Base-by-base conservation (phyloP, 2,113 vertebrate species). In the Brienomyrus brachyistius region DNA sequence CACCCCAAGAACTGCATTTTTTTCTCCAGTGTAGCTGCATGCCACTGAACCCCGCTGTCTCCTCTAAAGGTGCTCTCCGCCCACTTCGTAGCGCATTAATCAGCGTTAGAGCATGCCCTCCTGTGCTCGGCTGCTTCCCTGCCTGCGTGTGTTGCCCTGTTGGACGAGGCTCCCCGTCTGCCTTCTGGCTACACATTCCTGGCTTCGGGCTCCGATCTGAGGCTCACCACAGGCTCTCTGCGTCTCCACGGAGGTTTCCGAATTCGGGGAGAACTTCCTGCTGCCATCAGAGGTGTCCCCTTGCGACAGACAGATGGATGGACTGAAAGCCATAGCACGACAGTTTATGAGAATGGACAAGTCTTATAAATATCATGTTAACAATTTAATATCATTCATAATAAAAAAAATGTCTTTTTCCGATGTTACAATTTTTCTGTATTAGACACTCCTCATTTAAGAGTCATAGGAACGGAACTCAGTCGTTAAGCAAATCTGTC, bases 181-280 rank as follows among this genome's bases (percentile, higher is more conserved):
- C 19, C 77, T 82, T 40, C 77, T 8, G 35, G 45, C 82, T 84
- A 45, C 35, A 48, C 82, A 47, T 13, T 70, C 27, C 62, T 13
- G 62, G 62, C 62, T 31, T 70, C 10, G n/a, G 62, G n/a, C 62
- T 70, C 10, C 10, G 43, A 47, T 48, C 85, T 4, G 17, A 70
- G 27, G 47, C 90, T 97, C 92, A 97, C 97, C 96, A 27, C 97
- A 97, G 89, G 96, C 95, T 89, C 97, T 95, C 93, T 97, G 96
- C 50, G 95, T 95, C 77, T 96, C 96, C 83, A 95, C 95, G 35
- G 96, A 96, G 13, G 96, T 96, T 91, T 97, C 97, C 0, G 96
- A 97, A 93, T 95, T 97, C 91, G 97, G 96, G 5, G 96, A 97
- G 3, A 96, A 96, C 91, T 97, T 97, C 93, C 95, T 95, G 91